phyloP scores from a whole-genome alignment of 2,797 vertebrate genomes.

The Esox masquinongy region DNA sequence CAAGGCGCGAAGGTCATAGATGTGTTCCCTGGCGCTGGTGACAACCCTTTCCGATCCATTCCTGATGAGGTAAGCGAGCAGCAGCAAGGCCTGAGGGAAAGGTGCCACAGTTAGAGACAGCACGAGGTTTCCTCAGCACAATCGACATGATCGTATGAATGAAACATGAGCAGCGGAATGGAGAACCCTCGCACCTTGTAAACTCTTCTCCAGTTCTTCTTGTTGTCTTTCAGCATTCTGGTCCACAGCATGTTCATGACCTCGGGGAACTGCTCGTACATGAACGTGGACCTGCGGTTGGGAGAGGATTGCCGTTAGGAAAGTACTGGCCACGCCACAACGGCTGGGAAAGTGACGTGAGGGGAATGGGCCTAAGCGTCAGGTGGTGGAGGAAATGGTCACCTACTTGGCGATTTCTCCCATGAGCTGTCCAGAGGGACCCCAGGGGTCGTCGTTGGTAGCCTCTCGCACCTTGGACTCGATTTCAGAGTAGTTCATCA shows the following conservation, averaged over 20 bases:
- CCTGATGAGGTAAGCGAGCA: constrained; percentile 98
- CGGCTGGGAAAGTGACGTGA: not conserved
- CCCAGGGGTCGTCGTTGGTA: constrained; percentile 98
- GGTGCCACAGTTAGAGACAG: not conserved
- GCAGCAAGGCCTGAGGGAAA: constrained; percentile 88
- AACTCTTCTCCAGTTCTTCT: constrained; percentile 98
- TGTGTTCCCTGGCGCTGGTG: constrained; percentile 98
- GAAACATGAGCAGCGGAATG: not conserved
- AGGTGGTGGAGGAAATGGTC: constrained; percentile 24
- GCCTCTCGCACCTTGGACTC: constrained; percentile 99
- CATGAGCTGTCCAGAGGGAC: constrained; percentile 97
- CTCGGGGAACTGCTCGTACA: constrained; percentile 99
- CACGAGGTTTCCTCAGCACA: not conserved
- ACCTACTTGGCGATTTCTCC: constrained; percentile 95
- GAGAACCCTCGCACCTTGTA: constrained; percentile 83
- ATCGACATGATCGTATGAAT: not conserved
- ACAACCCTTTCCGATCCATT: constrained; percentile 99
- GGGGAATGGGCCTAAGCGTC: not conserved
- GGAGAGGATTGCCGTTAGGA: too few relatives aligned
- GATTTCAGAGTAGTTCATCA: constrained; percentile 95
- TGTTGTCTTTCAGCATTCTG: constrained; percentile 98
- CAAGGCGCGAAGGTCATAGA: constrained; percentile 98
- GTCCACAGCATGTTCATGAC: constrained; percentile 99
- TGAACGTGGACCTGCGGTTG: constrained; percentile 88
- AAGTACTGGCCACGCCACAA: too few relatives aligned